A percentile compares a stretch with the other conserved stretches of the same genome.
Evolutionary conservation across 2,888 invertebrate species (phyloP).

Genomic region (Trachelus iudaicus): DNA sequence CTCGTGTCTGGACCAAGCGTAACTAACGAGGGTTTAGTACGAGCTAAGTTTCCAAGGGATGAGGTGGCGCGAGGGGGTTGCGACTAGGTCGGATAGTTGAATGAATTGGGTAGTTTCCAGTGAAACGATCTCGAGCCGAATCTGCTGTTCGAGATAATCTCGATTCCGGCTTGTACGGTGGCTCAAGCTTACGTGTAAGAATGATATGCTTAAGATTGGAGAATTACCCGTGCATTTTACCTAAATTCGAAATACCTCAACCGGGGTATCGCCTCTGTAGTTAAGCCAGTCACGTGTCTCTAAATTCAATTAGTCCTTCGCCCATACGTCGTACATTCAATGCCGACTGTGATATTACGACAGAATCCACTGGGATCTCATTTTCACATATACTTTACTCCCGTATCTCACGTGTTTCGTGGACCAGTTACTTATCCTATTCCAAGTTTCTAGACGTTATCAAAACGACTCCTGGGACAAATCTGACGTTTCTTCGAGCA

Average conservation of each 20-base stretch:
- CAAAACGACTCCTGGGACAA: constrained; percentile 16
- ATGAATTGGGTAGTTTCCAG: background rate
- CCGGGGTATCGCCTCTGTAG: background rate
- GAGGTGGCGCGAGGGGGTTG: background rate
- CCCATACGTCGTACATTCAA: background rate
- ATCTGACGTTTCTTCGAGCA: constrained; percentile 32
- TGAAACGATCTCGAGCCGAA: background rate
- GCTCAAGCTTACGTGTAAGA: background rate
- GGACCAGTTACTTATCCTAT: background rate
- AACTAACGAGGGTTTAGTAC: background rate
- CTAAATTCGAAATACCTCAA: background rate
- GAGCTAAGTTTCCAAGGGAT: background rate
- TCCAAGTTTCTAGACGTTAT: background rate
- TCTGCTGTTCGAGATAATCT: background rate
- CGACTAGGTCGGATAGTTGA: background rate
- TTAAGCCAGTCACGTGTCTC: background rate
- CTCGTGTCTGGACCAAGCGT: background rate
- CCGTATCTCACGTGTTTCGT: background rate
- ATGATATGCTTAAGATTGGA: background rate
- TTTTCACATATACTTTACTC: background rate
- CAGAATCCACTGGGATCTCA: background rate
- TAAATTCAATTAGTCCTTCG: background rate
- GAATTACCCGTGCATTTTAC: background rate
- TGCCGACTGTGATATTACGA: background rate
- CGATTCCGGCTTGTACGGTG: background rate